Evolutionary conservation across 2,797 vertebrate species (phyloP), one percentile per base, ranked within the genome.

Genomic region (Capromys pilorides): DNA sequence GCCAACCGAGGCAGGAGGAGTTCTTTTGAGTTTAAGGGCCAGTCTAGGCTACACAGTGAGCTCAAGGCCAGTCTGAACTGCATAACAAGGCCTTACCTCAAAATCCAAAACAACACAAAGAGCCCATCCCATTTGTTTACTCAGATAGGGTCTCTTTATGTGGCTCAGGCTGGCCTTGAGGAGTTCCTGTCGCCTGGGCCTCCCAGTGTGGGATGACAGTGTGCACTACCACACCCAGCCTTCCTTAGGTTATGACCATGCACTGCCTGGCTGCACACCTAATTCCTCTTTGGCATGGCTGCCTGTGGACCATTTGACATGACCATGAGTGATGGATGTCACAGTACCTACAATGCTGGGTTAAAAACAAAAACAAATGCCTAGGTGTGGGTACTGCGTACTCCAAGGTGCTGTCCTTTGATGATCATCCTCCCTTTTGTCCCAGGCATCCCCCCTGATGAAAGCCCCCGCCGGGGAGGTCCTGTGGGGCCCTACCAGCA

Each of bases 361-460:
- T 75, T 45, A 14, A 28, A 45, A 73, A 73, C 41, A 11, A 39
- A 71, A 39, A 22, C 18, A 22, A 71, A 71, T 41, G 13, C 45
- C 45, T 33, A 41, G 71, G 14, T 26, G 8, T 5, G 4, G 18
- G 18, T 2, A 18, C 61, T 6, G 0, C 26, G 1, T 33, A 6
- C 6, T 6, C 28, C 41, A 9, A 5, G 41, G 54, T 11, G 2
- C 33, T 26, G 1, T 16, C n/a, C 0, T 45, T 59, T 59, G 26
- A 71, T 26, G 7, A 26, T 11, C 14, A 5, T 21, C 45, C 51
- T 86, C 22, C 12, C 21, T 28, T 75, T 0, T 66, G 10, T 96
- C 91, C 0, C 96, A 99, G 99, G 99, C 21, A 98, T 99, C 41
- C 96, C 99, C 13, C 99, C 99, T 0, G 99, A 99, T 10, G 99